Evolutionary conservation across 1,140 invertebrate species (phyloP).

Genomic region (Drosophila rufa): DNA sequence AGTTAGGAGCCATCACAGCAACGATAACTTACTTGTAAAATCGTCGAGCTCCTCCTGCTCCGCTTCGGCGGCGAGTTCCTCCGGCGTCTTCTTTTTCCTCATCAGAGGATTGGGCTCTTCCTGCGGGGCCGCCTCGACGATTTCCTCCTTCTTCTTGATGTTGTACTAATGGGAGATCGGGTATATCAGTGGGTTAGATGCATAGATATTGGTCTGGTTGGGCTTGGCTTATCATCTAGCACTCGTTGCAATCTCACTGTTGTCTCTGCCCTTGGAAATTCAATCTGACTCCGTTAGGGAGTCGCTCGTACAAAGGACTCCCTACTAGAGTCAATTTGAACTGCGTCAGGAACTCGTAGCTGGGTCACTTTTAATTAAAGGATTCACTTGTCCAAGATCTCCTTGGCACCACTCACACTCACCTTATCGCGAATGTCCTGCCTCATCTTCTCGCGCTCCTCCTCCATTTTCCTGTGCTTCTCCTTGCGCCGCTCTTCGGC

Average conservation of each 20-base stretch:
- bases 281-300: constrained; percentile 98
- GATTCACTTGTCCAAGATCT: constrained; percentile 11
- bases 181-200: constrained; percentile 73
- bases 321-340: constrained; percentile 98
- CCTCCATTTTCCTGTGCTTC: constrained; percentile 99
- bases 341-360: constrained; percentile 90
- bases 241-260: constrained; percentile 31
- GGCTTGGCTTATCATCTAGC: constrained; percentile 18
- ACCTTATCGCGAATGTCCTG: constrained; percentile 99
- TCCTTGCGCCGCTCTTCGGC: constrained; percentile 97
- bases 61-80: constrained; percentile 97
- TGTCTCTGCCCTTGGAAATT: constrained; percentile 86
- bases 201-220: constrained; percentile 29
- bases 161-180: constrained; percentile 91
- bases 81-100: constrained; percentile 99
- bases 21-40: constrained; percentile 94
- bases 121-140: constrained; percentile 90
- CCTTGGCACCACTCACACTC: constrained; percentile 19
- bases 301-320: constrained; percentile 95
- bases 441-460: constrained; percentile 98
- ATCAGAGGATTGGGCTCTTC: constrained; percentile 95
- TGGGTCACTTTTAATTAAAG: constrained; percentile 17
- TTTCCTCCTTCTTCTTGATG: constrained; percentile 98
- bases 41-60: constrained; percentile 98
- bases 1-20: constrained; percentile 12